These are phyloP conservation scores for Phlogophora meticulosa DNA, from an alignment of 2,888 invertebrate genomes.

Conservation along the genomic window DNA sequence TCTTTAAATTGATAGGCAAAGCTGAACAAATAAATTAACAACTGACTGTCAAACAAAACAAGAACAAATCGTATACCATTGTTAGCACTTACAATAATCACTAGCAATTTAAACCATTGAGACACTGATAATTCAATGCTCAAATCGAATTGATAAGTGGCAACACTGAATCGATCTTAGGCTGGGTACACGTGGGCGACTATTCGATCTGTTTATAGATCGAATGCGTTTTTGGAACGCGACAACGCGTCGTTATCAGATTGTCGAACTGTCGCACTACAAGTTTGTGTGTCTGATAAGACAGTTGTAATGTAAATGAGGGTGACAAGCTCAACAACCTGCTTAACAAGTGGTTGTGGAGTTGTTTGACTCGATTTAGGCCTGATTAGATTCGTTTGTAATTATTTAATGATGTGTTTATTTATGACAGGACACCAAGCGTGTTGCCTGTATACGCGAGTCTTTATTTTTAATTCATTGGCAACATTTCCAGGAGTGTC, in stretches of 20 bases:
- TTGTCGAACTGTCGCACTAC: conserved; percentile 53
- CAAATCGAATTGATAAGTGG: conserved; percentile 50
- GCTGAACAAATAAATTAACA: conserved; percentile 7
- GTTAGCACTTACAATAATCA: conserved; percentile 53
- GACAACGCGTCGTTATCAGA: conserved; percentile 55
- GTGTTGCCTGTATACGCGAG: no score
- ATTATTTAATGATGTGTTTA: conserved; percentile 34
- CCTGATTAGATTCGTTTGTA: conserved; percentile 24
- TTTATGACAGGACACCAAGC: no score
- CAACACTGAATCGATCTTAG: conserved; percentile 37
- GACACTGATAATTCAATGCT: conserved; percentile 51
- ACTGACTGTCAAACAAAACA: conserved; percentile 26
- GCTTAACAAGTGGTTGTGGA: conserved; percentile 26
- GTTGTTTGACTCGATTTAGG: conserved; percentile 21
- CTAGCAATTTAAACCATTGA: conserved; percentile 42
- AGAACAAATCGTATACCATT: conserved; percentile 31
- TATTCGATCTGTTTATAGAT: conserved; percentile 59
- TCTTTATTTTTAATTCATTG: no score
- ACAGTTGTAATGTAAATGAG: conserved; percentile 52
- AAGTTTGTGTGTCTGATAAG: conserved; percentile 58
- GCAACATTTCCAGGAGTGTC: no score
- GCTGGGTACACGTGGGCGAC: conserved; percentile 48
- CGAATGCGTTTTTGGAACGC: conserved; percentile 54
- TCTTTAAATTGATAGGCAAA: neutral
- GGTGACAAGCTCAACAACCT: conserved; percentile 43